Evolutionary conservation across 1,140 invertebrate species (phyloP).

Genomic region (Solenopsis invicta): DNA sequence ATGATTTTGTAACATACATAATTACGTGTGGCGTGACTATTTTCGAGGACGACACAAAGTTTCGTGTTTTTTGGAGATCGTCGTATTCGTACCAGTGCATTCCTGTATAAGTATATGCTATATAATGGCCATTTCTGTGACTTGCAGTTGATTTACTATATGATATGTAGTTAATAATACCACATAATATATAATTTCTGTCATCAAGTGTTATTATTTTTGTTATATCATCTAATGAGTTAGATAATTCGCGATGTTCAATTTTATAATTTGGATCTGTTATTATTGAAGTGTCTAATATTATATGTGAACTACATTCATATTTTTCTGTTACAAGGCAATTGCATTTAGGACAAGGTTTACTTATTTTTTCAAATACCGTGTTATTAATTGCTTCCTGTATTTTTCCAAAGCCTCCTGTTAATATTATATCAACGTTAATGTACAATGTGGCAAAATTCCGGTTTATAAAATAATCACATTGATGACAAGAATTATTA

Average conservation of each 20-base stretch:
- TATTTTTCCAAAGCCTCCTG: neutral
- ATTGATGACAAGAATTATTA: neutral
- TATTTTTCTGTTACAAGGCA: neutral
- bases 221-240: too few species aligned
- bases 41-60: neutral
- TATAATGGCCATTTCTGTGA: neutral
- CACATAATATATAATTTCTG: neutral
- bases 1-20: neutral
- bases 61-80: neutral
- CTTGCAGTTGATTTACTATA: neutral
- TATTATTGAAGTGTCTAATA: neutral
- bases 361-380: neutral
- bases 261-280: constrained; percentile 7
- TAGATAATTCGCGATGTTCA: neutral
- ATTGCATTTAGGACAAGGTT: neutral
- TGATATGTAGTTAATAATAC: neutral
- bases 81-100: neutral
- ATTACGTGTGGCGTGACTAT: neutral
- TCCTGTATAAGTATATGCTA: neutral
- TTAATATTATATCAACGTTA: neutral
- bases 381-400: constrained; percentile 23
- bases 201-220: neutral
- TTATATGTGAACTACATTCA: constrained; percentile 1
- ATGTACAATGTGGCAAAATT: neutral
- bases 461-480: neutral